Base-by-base conservation (phyloP, 92 coral and sea anemone genomes). In the Isaurus tuberculatus region DNA sequence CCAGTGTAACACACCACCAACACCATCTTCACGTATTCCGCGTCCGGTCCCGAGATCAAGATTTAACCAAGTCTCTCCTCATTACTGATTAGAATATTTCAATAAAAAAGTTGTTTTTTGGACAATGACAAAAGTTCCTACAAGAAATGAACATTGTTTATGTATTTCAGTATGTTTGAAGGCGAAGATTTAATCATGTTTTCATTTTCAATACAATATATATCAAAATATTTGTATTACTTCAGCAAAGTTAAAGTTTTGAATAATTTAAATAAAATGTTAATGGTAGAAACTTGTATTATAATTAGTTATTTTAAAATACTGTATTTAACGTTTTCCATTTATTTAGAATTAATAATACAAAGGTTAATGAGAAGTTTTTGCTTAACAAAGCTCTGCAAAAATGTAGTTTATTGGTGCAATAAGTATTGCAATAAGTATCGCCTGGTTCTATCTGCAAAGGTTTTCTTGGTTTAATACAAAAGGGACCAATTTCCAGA, bases 11-110 rank as follows among this genome's bases (percentile, higher is more conserved):
- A 16, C 29, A 58, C 65, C 65, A 58, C 65, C 65, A 58, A 22
- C 65, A 58, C 65, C 65, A 58, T 58, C 27, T 58, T 20, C 65
- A 58, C 65, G 65, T 11, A 20, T 58, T 58, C 65, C 65, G 20
- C 65, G 65, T 58, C 65, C 28, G 29, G 29, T 25, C 8, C 65
- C 65, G 27, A 58, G 65, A 20, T 58, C 65, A 58, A 58, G 65
- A 58, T 58, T 58, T 4, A 58, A 58, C 29, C 29, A 58, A 58
- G 65, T 58, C 10, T 58, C 65, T 58, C 65, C 65, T 58, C 65
- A 58, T 9, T 58, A 58, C 20, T 58, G 65, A 58, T 16, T 16
- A 9, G 5, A 53, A 53, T 14, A 51, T 8, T 14, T 51, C 4
- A n/a, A 51, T 53, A 53, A 15, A 17, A 16, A 53, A 20, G 4